phyloP scores from a whole-genome alignment of 2,888 invertebrate genomes.

The Bembecia ichneumoniformis region DNA sequence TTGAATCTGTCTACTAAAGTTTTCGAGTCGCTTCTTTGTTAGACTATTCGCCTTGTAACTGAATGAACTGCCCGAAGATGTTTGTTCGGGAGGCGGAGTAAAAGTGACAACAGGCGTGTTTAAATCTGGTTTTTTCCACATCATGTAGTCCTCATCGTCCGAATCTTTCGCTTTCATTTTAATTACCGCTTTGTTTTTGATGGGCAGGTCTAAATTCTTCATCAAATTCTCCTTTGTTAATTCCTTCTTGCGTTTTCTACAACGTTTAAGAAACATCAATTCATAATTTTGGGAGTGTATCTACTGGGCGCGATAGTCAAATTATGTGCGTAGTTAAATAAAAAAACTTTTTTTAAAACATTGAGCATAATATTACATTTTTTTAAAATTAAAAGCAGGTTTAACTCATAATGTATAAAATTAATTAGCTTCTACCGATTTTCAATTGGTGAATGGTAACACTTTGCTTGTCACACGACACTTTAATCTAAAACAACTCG shows the following conservation, averaged over 20 bases:
- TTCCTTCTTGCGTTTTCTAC: slow-evolving; percentile 63
- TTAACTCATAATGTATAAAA: no score
- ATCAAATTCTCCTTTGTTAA: slow-evolving; percentile 42
- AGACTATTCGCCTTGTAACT: slow-evolving; percentile 46
- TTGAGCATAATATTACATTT: no score
- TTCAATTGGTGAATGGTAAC: no score
- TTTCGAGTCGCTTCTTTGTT: slow-evolving; percentile 60
- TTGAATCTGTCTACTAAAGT: slow-evolving; percentile 38
- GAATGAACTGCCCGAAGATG: slow-evolving; percentile 36
- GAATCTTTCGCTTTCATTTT: slow-evolving; percentile 62
- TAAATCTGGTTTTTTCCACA: slow-evolving; percentile 56
- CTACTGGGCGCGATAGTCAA: no score
- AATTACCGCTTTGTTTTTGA: slow-evolving; percentile 35
- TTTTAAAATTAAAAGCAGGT: no score
- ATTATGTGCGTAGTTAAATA: no score
- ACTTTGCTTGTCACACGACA: no score
- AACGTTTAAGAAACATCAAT: background rate
- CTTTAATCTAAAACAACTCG: no score
- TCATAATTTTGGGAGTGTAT: no score
- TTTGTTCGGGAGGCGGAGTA: slow-evolving; percentile 54
- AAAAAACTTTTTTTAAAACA: no score
- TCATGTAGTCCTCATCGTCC: slow-evolving; percentile 64
- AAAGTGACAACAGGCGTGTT: slow-evolving; percentile 57
- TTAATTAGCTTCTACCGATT: no score
- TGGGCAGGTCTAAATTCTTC: slow-evolving; percentile 36